Evolutionary conservation across 1,140 invertebrate species (phyloP), one percentile per base, ranked within the genome.

Genomic region (Steinernema feltiae): DNA sequence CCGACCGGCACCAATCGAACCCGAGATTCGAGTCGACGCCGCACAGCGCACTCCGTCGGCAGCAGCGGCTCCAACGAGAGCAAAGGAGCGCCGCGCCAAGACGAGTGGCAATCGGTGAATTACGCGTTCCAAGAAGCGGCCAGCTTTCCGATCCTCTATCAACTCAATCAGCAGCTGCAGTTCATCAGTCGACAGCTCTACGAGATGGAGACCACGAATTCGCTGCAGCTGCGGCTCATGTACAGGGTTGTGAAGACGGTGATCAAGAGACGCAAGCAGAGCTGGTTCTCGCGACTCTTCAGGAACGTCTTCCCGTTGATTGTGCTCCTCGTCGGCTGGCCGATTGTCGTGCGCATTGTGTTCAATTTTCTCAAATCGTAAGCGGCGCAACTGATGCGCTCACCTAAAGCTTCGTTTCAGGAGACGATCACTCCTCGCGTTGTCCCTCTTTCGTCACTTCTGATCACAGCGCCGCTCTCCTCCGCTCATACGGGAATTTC

Each of bases 161-260:
- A 75, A 32, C 70, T 75, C 18, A 74, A 75, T 27, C 73, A 74
- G 30, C 73, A 75, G 35, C 35, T 75, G 15, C 70, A 75, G 73
- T 27, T 77, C 30, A 30, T 75, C 30, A 75, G 73, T 30, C 29
- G 72, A 17, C 73, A 75, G 73, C 73, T 75, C 3, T 75, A 75
- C 70, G 73, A 75, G 32, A 75, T 75, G 73, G 73, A 75, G 30
- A 75, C 70, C 73, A 75, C 73, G 24, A 75, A 75, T 32, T 17
- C 73, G 15, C 73, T 75, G 3, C 73, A 75, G 35, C 35, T 75
- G 2, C 18, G 73, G 76, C 73, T 75, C n/a, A 75, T 75, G 31
- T 75, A 75, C 73, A 75, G 73, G 32, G 70, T 74, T 31, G 29
- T 75, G 74, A 74, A 48, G 29, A 75, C 29, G 3, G 17, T 41